Percentiles rank a stretch among this genome's conserved stretches.
phyloP scores from a whole-genome alignment of 37 sponge, comb jelly and placozoan genomes.

The Hormiphora californensis region DNA sequence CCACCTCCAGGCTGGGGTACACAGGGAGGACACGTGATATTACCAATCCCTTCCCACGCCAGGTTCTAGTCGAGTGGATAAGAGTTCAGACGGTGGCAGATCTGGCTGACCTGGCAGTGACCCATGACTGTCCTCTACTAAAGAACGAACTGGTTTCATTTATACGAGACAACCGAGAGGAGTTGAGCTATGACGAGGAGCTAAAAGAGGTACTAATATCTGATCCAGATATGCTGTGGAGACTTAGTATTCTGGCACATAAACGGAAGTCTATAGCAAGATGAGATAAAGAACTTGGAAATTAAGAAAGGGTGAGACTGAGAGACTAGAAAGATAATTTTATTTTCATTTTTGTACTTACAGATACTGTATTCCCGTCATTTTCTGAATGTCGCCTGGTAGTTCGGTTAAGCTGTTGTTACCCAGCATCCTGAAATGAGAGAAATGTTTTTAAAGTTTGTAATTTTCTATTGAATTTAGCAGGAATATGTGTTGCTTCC shows the following conservation, averaged over 20 bases:
- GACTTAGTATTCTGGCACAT: not conserved
- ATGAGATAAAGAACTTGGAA: not conserved
- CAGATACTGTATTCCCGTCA: conserved; percentile 3
- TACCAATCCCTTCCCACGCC: too few relatives aligned
- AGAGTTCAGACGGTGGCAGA: not conserved
- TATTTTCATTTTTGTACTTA: not conserved
- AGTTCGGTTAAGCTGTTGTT: conserved; percentile 11
- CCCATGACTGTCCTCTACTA: not conserved
- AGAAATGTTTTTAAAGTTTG: too few relatives aligned
- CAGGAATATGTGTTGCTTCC: too few relatives aligned
- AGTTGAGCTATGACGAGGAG: not conserved
- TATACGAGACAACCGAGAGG: not conserved
- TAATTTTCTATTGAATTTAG: too few relatives aligned
- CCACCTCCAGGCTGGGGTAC: too few relatives aligned
- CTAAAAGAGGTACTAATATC: not conserved
- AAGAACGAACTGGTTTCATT: not conserved
- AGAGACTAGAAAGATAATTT: too few relatives aligned
- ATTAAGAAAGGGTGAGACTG: not conserved
- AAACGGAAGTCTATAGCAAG: not conserved
- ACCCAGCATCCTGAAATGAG: not conserved
- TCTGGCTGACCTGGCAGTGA: not conserved
- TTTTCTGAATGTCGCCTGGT: conserved; percentile 17
- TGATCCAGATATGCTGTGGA: conserved; percentile 12
- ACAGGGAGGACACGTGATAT: too few relatives aligned
- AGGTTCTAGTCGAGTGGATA: not conserved